Percentiles rank a stretch among this genome's conserved stretches.
Conservation (phyloP, 1,140 invertebrate species). For the Zaprionus camerounensis region DNA sequence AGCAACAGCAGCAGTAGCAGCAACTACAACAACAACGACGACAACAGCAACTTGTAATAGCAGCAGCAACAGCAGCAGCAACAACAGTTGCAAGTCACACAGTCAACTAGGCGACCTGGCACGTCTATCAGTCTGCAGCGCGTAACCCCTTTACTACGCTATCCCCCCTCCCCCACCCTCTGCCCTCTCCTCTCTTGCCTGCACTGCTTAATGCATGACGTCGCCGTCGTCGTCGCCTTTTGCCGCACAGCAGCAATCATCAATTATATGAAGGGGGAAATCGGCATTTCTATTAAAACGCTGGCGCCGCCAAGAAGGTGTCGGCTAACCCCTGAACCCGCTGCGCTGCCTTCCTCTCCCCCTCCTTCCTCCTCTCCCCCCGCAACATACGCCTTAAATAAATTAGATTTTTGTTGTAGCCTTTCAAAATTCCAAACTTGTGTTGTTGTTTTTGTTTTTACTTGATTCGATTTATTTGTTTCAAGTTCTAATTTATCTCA, state of each 20-base stretch:
- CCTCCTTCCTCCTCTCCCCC: background rate
- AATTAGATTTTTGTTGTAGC: conserved; percentile 52
- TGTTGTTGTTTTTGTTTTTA: conserved; percentile 41
- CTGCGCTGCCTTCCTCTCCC: background rate
- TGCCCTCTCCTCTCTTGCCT: background rate
- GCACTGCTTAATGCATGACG: conserved; percentile 38
- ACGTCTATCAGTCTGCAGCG: conserved; percentile 57
- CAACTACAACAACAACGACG: conserved; percentile 40
- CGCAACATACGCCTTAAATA: conserved; percentile 71
- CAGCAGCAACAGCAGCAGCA: conserved; percentile 24
- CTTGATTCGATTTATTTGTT: conserved; percentile 73
- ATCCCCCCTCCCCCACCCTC: background rate
- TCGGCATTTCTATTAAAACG: conserved; percentile 37
- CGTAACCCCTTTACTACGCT: background rate
- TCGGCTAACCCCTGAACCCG: background rate
- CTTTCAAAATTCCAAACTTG: conserved; percentile 30
- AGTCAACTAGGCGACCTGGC: conserved; percentile 63
- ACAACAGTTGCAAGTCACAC: conserved; percentile 68
- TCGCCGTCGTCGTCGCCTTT: conserved; percentile 32
- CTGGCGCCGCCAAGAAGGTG: conserved; percentile 37
- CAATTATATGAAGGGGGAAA: conserved; percentile 51
- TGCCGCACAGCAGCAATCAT: conserved; percentile 33
- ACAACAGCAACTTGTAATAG: background rate
- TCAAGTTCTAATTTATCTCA: conserved; percentile 79
- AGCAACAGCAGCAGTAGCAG: background rate